Conservation (phyloP, 2,797 vertebrate genomes). For the Varecia variegata region DNA sequence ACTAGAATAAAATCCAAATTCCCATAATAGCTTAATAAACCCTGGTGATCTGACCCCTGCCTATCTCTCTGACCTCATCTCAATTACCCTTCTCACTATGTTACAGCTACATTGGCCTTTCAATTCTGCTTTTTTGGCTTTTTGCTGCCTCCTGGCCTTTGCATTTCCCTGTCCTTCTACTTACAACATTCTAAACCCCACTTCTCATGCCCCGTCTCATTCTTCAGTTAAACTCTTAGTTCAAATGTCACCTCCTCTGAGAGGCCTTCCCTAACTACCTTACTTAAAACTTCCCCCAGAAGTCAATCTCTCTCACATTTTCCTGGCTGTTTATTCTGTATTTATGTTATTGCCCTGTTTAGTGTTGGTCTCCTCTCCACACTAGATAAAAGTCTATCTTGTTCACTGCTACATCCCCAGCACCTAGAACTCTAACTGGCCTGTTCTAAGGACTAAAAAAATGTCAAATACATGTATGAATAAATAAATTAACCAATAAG, state of each 20-base stretch:
- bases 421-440: background rate
- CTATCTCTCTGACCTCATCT: background rate
- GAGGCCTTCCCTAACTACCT: background rate
- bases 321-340: background rate
- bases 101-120: background rate
- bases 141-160: background rate
- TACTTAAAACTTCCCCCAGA: background rate
- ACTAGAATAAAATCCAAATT: background rate
- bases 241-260: background rate
- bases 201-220: background rate
- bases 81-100: background rate
- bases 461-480: background rate
- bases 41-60: background rate
- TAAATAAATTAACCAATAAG: background rate
- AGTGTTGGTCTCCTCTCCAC: background rate
- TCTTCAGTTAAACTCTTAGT: slow-evolving; percentile 13
- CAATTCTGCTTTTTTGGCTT: background rate
- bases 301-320: background rate
- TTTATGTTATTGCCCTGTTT: background rate
- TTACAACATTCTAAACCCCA: background rate
- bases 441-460: background rate
- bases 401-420: background rate
- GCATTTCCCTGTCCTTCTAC: background rate
- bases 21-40: background rate
- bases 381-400: background rate